Base-by-base conservation (phyloP, 1,140 invertebrate genomes). In the Aricia agestis region DNA sequence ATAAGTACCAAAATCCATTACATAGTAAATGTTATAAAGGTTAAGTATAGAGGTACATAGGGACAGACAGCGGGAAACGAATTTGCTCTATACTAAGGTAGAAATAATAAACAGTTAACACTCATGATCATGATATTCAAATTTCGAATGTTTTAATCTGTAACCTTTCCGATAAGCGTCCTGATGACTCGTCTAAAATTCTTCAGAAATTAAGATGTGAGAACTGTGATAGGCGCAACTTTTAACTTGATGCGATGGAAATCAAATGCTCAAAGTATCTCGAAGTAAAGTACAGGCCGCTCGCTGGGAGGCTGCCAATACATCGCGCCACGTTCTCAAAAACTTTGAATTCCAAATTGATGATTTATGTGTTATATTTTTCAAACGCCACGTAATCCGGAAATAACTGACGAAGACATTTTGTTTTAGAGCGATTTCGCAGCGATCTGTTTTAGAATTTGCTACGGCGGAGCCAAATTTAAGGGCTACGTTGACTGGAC, bases 311-410 rank as follows among this genome's bases (percentile, higher is more conserved):
- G 17, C 18, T 63, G 59, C 59, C 59, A 63, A 63, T 63, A 63
- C 59, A 25, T 63, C 59, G 18, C 18, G 59, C 59, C 11, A 19
- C 59, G 59, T 63, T 63, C 59, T 63, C 59, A 63, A 63, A 63
- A 63, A 63, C 18, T 63, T 63, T 63, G 59, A 63, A 63, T 25
- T 63, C 59, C 59, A 63, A 63, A 63, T 63, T 63, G 59, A 63
- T 63, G 59, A 63, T 63, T 63, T 63, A 63, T 63, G 59, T 63
- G 59, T 63, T 63, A 63, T 63, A 63, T 63, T 63, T 63, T 63
- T 63, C 59, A 63, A 63, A 63, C 19, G 59, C 59, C 59, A 63
- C 59, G 59, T 63, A 19, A 63, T 63, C 59, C 59, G 18, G 19
- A 63, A 59, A 19, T 6, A 19, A 59, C 58, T 52, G 45, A 52